Evolutionary conservation across 2,113 vertebrate species (phyloP).

Genomic region (Oreochromis tanganicae): DNA sequence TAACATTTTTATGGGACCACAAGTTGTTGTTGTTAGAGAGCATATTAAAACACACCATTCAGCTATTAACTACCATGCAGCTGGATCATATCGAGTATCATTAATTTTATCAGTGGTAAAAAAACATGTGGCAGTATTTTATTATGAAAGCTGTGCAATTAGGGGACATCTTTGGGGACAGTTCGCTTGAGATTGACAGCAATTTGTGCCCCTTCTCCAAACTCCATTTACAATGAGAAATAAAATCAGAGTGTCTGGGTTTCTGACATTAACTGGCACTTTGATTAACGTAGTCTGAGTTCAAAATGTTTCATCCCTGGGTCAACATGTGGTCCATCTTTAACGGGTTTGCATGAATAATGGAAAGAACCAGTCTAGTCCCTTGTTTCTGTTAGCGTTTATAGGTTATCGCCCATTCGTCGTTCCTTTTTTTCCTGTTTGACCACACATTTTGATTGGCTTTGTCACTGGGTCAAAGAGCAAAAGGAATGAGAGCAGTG

Average conservation of each 20-base stretch:
- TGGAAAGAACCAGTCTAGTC: slow-evolving; percentile 50
- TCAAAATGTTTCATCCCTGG: background rate
- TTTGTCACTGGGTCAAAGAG: slow-evolving; percentile 35
- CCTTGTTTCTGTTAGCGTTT: slow-evolving; percentile 42
- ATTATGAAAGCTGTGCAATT: slow-evolving; percentile 4
- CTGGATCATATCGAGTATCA: background rate
- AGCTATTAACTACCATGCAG: background rate
- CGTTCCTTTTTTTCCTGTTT: background rate
- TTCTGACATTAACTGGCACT: slow-evolving; percentile 12
- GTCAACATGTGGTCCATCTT: slow-evolving; percentile 55
- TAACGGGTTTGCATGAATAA: slow-evolving; percentile 51
- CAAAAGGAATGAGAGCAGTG: slow-evolving; percentile 21
- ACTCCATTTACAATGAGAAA: background rate
- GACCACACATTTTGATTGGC: slow-evolving; percentile 18
- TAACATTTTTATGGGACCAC: background rate
- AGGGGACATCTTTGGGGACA: background rate
- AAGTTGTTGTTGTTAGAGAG: background rate
- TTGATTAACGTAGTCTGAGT: background rate
- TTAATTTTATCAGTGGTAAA: background rate
- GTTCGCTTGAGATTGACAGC: background rate
- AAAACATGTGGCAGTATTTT: background rate
- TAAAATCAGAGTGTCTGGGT: background rate
- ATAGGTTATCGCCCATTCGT: background rate
- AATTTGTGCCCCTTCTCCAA: background rate
- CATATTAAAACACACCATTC: background rate